Conservation (phyloP, 2,888 invertebrate species). For the Athripsodes cinereus region DNA sequence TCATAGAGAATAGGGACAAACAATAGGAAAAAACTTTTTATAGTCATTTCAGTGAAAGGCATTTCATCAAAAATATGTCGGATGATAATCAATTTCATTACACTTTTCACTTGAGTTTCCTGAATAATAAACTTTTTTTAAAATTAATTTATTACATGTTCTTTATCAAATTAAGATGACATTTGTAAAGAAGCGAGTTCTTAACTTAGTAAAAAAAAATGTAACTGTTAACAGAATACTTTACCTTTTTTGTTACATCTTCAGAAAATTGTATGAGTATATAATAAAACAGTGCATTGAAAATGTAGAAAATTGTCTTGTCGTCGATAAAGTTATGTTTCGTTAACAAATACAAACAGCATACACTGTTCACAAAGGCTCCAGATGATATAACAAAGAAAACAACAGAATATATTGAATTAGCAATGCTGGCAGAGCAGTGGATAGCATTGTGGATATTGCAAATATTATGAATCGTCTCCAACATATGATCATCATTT, state of each 20-base stretch:
- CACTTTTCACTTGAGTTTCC: too few species aligned
- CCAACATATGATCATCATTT: background rate
- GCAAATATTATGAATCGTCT: conserved; percentile 13
- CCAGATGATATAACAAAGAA: conserved; percentile 9
- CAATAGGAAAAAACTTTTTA: too few species aligned
- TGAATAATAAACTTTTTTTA: too few species aligned
- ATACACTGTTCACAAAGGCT: conserved; percentile 14
- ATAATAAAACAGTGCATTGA: background rate
- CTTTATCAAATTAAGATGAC: too few species aligned
- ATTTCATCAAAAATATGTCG: too few species aligned
- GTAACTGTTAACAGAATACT: too few species aligned
- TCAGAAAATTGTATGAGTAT: background rate
- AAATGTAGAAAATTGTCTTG: background rate
- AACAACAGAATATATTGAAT: conserved; percentile 10
- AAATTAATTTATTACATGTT: too few species aligned
- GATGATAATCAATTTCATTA: too few species aligned
- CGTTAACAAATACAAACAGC: conserved; percentile 10
- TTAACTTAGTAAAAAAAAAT: too few species aligned
- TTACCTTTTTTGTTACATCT: conserved; percentile 6
- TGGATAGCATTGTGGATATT: conserved; percentile 12
- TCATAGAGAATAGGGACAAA: too few species aligned
- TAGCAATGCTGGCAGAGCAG: conserved; percentile 3
- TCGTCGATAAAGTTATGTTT: background rate
- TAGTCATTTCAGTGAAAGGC: too few species aligned
- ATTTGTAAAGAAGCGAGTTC: too few species aligned